phyloP scores from a whole-genome alignment of 2,888 invertebrate species.

The Ectemnius lituratus region DNA sequence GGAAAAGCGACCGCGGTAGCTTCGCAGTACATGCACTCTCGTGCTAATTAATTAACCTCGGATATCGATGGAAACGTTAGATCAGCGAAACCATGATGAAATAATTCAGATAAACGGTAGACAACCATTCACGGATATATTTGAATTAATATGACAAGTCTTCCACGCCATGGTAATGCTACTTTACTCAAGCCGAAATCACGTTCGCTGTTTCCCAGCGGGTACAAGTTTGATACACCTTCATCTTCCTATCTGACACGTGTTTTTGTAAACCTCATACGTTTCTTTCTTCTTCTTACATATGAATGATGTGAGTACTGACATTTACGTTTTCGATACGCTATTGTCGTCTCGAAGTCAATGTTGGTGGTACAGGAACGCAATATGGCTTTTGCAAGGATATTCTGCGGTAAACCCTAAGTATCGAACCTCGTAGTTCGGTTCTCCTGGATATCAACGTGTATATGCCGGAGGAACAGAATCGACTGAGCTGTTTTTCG shows the following conservation, averaged over 20 bases:
- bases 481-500: neutral
- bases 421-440: neutral
- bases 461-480: neutral
- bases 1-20: slow-evolving; percentile 19
- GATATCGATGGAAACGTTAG: slow-evolving; percentile 9
- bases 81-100: slow-evolving; percentile 19
- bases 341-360: neutral
- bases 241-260: neutral
- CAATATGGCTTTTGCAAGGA: slow-evolving; percentile 1
- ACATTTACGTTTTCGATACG: neutral
- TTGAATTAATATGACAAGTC: slow-evolving; percentile 17
- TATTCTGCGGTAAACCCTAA: slow-evolving; percentile 2
- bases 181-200: neutral
- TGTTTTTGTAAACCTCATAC: neutral
- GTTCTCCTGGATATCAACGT: slow-evolving; percentile 3
- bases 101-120: slow-evolving; percentile 23
- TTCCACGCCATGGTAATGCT: slow-evolving; percentile 1
- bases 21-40: slow-evolving; percentile 9
- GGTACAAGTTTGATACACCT: neutral
- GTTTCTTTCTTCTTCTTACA: neutral
- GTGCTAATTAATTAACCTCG: neutral
- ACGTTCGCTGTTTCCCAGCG: neutral
- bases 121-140: slow-evolving; percentile 16
- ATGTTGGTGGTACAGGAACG: slow-evolving; percentile 2
- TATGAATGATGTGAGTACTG: no score